Evolutionary conservation across 2,888 invertebrate genomes (phyloP).

Genomic region (Zygothrica quintamaculata): DNA sequence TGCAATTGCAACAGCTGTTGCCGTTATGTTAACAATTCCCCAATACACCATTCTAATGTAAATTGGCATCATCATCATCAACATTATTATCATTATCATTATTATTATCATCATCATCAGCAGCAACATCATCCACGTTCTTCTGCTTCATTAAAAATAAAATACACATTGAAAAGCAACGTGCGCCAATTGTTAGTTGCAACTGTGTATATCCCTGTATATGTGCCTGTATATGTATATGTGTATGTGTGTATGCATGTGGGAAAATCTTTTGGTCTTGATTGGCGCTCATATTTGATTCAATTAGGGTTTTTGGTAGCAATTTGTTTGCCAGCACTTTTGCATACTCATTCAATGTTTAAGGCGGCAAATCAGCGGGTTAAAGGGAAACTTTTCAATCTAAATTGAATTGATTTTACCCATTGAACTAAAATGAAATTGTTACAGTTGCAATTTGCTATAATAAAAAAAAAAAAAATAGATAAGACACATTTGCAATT

Average conservation of each 20-base stretch:
- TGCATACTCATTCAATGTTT: slow-evolving; percentile 18
- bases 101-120: slow-evolving; percentile 6
- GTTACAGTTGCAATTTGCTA: slow-evolving; percentile 15
- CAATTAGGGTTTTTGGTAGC: slow-evolving; percentile 56
- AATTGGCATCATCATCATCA: slow-evolving; percentile 15
- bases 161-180: slow-evolving; percentile 50
- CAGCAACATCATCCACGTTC: slow-evolving; percentile 10
- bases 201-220: slow-evolving; percentile 6
- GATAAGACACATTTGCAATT: neutral
- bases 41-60: neutral
- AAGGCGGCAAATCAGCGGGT: neutral
- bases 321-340: slow-evolving; percentile 24
- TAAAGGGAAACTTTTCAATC: neutral
- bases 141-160: slow-evolving; percentile 46
- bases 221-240: slow-evolving; percentile 8
- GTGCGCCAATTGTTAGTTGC: slow-evolving; percentile 58
- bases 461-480: too few relatives aligned
- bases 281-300: slow-evolving; percentile 62
- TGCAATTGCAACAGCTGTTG: slow-evolving; percentile 21
- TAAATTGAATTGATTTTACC: slow-evolving; percentile 36
- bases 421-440: slow-evolving; percentile 17
- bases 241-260: slow-evolving; percentile 9
- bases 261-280: slow-evolving; percentile 59
- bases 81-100: slow-evolving; percentile 1
- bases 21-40: slow-evolving; percentile 23